Conservation (phyloP, 1,140 invertebrate genomes). For the Apis laboriosa region DNA sequence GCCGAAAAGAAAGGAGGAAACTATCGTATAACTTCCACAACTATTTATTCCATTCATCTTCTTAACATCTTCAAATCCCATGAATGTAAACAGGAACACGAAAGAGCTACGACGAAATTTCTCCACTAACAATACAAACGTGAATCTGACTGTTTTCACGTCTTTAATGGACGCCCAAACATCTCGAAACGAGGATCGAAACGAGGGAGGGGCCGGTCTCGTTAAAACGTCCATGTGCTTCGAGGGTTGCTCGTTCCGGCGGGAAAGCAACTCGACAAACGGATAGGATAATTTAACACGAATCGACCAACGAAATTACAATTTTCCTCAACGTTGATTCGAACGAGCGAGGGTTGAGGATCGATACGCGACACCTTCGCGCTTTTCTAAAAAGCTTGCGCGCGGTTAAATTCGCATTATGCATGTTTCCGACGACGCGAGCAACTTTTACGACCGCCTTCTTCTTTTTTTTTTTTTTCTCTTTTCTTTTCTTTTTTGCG, state of each 20-base stretch:
- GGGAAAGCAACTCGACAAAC: slow-evolving; percentile 12
- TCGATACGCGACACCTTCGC: background rate
- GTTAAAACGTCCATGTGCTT: slow-evolving; percentile 12
- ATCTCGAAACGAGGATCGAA: background rate
- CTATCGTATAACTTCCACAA: background rate
- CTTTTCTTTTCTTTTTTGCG: background rate
- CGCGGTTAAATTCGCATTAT: slow-evolving; percentile 22
- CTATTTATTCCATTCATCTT: background rate
- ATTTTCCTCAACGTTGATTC: slow-evolving; percentile 3
- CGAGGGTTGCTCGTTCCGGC: background rate
- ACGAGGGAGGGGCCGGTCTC: background rate
- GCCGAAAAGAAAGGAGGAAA: background rate
- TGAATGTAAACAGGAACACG: background rate
- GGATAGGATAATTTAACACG: slow-evolving; percentile 18
- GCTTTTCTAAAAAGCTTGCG: background rate
- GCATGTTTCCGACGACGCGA: slow-evolving; percentile 1
- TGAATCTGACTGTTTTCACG: too few species aligned
- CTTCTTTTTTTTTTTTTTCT: background rate
- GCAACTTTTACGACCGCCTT: background rate
- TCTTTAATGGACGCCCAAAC: slow-evolving; percentile 2
- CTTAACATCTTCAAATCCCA: background rate
- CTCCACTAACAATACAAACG: background rate
- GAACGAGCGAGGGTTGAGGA: background rate
- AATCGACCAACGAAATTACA: slow-evolving; percentile 28
- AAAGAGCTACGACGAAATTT: slow-evolving; percentile 4